Evolutionary conservation across 2,888 invertebrate species (phyloP).

Genomic region (Perithous albicinctus): DNA sequence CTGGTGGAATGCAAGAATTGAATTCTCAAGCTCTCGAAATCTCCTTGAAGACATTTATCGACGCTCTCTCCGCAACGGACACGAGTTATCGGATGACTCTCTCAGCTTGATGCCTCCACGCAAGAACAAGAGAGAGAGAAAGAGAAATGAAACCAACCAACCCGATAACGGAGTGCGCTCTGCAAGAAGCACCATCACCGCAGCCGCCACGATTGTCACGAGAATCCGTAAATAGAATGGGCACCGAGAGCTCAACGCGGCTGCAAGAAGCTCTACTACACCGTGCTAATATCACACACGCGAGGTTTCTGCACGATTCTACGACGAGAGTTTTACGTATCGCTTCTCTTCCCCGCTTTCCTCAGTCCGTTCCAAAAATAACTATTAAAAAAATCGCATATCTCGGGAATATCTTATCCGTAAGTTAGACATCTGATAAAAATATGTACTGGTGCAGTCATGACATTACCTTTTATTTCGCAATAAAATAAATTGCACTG

Average conservation of each 20-base stretch:
- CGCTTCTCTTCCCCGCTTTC: background rate
- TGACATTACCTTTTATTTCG: background rate
- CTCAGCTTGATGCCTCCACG: background rate
- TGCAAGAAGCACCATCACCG: slow-evolving; percentile 16
- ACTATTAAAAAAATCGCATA: background rate
- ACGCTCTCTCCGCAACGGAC: slow-evolving; percentile 29
- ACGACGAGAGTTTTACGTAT: slow-evolving; percentile 13
- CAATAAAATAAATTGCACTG: no score
- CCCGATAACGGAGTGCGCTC: slow-evolving; percentile 41
- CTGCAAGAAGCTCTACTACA: slow-evolving; percentile 23
- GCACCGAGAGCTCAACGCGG: slow-evolving; percentile 21
- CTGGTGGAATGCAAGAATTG: background rate
- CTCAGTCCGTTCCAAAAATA: background rate
- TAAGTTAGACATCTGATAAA: background rate
- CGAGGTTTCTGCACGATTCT: slow-evolving; percentile 10
- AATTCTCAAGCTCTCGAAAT: slow-evolving; percentile 41
- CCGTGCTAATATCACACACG: slow-evolving; percentile 15
- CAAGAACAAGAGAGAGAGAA: background rate
- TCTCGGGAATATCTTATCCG: slow-evolving; percentile 18
- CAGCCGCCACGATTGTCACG: slow-evolving; percentile 28
- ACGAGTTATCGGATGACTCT: slow-evolving; percentile 41
- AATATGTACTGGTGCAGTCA: background rate
- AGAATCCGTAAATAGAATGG: slow-evolving; percentile 58
- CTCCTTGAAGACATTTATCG: slow-evolving; percentile 49
- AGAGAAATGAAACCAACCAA: slow-evolving; percentile 23